Percentiles rank a stretch among this genome's conserved stretches.
Conservation (phyloP, 2,797 vertebrate genomes). For the Schizopygopsis pylzovi region DNA sequence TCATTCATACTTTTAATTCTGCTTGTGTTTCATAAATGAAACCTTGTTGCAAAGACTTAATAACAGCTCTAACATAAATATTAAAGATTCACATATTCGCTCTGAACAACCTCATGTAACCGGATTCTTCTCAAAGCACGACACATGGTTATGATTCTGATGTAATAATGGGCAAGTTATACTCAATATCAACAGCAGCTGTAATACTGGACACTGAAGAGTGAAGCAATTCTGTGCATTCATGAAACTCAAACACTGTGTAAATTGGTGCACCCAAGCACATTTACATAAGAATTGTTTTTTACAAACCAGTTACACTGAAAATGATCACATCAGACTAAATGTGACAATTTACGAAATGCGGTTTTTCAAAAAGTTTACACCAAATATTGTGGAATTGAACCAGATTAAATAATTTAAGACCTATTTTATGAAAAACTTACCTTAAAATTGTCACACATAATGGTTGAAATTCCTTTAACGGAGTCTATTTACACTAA, state of each 20-base stretch:
- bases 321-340: not conserved
- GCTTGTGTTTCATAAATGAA: not conserved
- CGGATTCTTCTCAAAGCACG: not conserved
- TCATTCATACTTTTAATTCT: not conserved
- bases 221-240: not conserved
- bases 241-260: not conserved
- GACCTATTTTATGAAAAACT: not conserved
- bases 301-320: not conserved
- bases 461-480: too few species aligned
- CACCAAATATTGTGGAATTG: not conserved
- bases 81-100: not conserved
- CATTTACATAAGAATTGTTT: not conserved
- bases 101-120: not conserved
- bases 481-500: too few species aligned
- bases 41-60: not conserved
- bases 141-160: not conserved
- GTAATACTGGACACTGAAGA: not conserved
- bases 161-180: not conserved
- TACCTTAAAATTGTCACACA: too few species aligned
- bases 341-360: not conserved
- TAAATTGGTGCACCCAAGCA: too few species aligned
- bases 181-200: not conserved
- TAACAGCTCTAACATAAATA: not conserved
- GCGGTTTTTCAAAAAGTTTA: not conserved
- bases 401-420: not conserved